Evolutionary conservation across 2,888 invertebrate species (phyloP).

Genomic region (Coronaproctus castanopsis): DNA sequence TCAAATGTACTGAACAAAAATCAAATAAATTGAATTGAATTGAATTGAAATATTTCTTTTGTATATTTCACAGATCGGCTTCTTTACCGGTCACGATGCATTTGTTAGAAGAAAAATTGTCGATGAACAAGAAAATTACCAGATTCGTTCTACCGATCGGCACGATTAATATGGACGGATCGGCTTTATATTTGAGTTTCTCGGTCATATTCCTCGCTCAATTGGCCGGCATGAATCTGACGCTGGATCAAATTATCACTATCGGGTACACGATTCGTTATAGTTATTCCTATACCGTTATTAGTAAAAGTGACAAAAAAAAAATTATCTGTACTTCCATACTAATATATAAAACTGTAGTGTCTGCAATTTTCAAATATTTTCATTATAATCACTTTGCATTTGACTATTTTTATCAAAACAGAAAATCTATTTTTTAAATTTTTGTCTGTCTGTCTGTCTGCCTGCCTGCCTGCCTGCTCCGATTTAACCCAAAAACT

Average conservation of each 20-base stretch:
- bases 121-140: conserved; percentile 59
- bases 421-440: too few relatives aligned
- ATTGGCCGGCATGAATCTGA: conserved; percentile 61
- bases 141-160: conserved; percentile 78
- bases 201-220: conserved; percentile 73
- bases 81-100: conserved; percentile 65
- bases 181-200: conserved; percentile 68
- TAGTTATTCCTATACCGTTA: background rate
- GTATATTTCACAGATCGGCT: conserved; percentile 50
- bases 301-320: background rate
- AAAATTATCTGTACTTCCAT: too few relatives aligned
- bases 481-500: too few relatives aligned
- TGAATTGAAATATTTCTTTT: too few relatives aligned
- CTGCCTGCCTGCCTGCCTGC: too few relatives aligned
- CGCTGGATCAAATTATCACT: conserved; percentile 64
- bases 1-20: conserved; percentile 1
- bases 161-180: conserved; percentile 84
- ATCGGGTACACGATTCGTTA: conserved; percentile 65
- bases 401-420: too few relatives aligned
- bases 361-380: too few relatives aligned
- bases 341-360: too few relatives aligned
- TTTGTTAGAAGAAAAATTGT: conserved; percentile 62
- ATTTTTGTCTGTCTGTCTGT: too few relatives aligned
- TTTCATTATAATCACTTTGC: too few relatives aligned
- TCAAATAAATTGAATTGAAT: background rate